Evolutionary conservation across 2,113 vertebrate genomes (phyloP), one percentile per base, ranked within the genome.

Genomic region (Microtus oregoni): DNA sequence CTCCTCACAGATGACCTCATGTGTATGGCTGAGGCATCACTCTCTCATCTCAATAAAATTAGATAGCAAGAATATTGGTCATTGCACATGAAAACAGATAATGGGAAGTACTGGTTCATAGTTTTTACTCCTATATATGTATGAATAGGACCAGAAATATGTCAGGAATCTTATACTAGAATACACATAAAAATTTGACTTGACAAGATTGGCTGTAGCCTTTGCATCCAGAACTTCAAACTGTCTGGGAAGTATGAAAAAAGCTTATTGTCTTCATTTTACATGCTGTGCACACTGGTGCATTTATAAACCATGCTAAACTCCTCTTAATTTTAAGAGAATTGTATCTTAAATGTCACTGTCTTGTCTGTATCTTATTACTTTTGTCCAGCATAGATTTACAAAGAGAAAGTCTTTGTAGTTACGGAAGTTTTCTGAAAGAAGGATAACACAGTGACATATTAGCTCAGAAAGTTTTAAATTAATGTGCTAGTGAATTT

Each of bases 1-100:
- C 9, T 95, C 99, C 7, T 95, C 99, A 93, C 98, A 99, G 89
- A 99, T 82, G 99, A 99, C 76, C 95, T 99, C 14, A 96, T 99
- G 94, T 99, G 99, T 79, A 97, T 99, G n/a, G 98, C 98, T 99
- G 72, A 98, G 99, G 67, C 97, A 98, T 99, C 97, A 98, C 99
- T 47, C 99, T 99, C 0, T 99, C 96, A 97, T 99, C 81, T 97
- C 99, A 95, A 99, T 99, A 98, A 99, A 99, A 97, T 96, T 99
- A 98, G 98, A 99, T 98, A 99, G 98, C 99, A 97, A 99, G 98
- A 99, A 82, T 28, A 38, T 20, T 17, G 17, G 79, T 50, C 88
- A 82, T 13, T 83, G 14, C 22, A 17, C 14, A 26, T 76, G 30
- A 67, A 52, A 14, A 75, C 79, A 91, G 50, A 10, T 50, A 61